Conservation (phyloP, 1,140 invertebrate species). For the Atta texana region DNA sequence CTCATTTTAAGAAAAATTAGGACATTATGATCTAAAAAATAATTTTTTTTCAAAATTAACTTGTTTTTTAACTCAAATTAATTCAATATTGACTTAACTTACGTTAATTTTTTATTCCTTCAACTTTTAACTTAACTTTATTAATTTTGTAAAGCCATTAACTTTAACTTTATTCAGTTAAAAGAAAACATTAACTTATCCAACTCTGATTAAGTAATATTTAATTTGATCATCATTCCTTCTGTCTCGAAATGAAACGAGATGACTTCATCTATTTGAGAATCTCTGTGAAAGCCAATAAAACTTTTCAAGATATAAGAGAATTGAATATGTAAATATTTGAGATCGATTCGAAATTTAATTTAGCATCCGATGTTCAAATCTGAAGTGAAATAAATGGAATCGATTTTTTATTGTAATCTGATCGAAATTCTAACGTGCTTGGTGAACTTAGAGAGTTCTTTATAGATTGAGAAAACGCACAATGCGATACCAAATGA, state of each 20-base stretch:
- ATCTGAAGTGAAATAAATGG: neutral
- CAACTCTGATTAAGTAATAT: neutral
- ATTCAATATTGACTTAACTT: too few relatives aligned
- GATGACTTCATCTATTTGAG: neutral
- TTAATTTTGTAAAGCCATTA: too few relatives aligned
- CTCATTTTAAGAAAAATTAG: too few relatives aligned
- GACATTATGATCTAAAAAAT: too few relatives aligned
- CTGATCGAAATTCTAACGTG: neutral
- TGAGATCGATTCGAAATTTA: neutral
- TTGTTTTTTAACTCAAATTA: too few relatives aligned
- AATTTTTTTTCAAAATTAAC: too few relatives aligned
- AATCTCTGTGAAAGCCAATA: neutral
- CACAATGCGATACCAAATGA: slow-evolving; percentile 5
- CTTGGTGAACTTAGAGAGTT: neutral
- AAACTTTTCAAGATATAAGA: neutral
- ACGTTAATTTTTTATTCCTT: too few relatives aligned
- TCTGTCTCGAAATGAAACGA: neutral
- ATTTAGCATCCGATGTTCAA: neutral
- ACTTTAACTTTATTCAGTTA: too few relatives aligned
- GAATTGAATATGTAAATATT: neutral
- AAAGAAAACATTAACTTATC: too few relatives aligned
- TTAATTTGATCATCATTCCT: neutral
- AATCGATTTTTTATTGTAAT: neutral
- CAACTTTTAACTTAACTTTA: too few relatives aligned
- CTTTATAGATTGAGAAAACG: neutral